These are phyloP conservation scores for Epizoanthus scotinus DNA, from an alignment of 92 coral and sea anemone genomes.

Conservation along the genomic window DNA sequence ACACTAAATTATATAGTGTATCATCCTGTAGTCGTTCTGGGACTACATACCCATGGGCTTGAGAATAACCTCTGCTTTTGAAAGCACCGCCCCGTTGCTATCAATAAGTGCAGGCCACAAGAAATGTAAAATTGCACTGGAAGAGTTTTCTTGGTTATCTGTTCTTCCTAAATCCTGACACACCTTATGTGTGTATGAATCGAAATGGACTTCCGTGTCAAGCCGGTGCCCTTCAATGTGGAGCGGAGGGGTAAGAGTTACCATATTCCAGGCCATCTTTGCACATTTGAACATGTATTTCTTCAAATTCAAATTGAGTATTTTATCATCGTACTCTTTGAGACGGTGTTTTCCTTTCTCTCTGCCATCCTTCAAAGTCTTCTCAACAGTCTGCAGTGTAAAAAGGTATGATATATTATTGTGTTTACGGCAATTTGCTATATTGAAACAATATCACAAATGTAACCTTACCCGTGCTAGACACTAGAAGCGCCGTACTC, in stretches of 20 bases:
- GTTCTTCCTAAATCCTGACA: background rate
- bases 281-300: background rate
- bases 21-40: no score
- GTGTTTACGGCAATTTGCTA: no score
- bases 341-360: background rate
- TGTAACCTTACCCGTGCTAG: no score
- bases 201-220: background rate
- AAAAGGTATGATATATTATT: background rate
- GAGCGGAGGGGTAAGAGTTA: background rate
- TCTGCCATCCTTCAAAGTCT: background rate
- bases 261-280: background rate
- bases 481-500: no score
- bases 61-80: background rate
- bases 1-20: no score
- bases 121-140: background rate
- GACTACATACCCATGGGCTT: background rate
- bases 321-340: background rate
- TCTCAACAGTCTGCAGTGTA: background rate
- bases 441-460: no score
- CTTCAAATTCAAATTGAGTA: background rate
- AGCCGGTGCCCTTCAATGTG: background rate
- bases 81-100: background rate
- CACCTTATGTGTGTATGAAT: background rate
- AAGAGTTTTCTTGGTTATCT: background rate
- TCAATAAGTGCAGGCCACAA: conserved; percentile 1